A percentile compares a stretch with the other conserved stretches of the same genome.
phyloP scores from a whole-genome alignment of 2,797 vertebrate species.

The Trematomus bernacchii region DNA sequence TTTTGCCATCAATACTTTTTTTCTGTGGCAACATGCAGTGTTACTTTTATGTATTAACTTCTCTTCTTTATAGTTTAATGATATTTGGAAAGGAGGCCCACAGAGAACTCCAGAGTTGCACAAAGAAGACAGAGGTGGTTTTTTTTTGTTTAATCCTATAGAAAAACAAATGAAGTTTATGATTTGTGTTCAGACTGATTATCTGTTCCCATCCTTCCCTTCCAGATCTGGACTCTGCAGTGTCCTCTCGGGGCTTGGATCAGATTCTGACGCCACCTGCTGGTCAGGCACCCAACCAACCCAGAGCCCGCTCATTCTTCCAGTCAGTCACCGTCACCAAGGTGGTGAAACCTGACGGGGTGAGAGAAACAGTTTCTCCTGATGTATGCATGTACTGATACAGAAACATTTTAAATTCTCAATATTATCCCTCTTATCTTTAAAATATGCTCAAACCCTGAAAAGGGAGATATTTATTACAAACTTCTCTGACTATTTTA shows the following conservation, averaged over 20 bases:
- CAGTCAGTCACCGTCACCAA: conserved; percentile 88
- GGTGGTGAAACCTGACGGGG: conserved; percentile 92
- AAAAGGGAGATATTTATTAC: background rate
- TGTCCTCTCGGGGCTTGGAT: conserved; percentile 89
- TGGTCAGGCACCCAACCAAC: conserved; percentile 55
- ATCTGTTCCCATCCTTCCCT: conserved; percentile 45
- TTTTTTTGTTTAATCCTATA: background rate
- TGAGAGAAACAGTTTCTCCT: conserved; percentile 52
- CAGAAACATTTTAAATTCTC: too few relatives aligned
- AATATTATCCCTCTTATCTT: too few relatives aligned
- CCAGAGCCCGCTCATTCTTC: conserved; percentile 87
- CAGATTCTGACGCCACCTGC: conserved; percentile 85
- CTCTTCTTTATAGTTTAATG: conserved; percentile 72
- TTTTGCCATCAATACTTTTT: background rate
- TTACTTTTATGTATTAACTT: background rate
- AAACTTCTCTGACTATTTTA: background rate
- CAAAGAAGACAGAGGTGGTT: conserved; percentile 83
- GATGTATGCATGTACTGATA: background rate
- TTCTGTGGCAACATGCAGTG: background rate
- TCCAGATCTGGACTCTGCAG: conserved; percentile 91
- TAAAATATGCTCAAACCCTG: too few relatives aligned
- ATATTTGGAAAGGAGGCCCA: conserved; percentile 69
- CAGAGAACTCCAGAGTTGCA: conserved; percentile 51
- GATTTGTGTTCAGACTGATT: background rate
- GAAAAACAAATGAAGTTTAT: background rate